Evolutionary conservation across 1,140 invertebrate genomes (phyloP).

Genomic region (Drosophila lacertosa): DNA sequence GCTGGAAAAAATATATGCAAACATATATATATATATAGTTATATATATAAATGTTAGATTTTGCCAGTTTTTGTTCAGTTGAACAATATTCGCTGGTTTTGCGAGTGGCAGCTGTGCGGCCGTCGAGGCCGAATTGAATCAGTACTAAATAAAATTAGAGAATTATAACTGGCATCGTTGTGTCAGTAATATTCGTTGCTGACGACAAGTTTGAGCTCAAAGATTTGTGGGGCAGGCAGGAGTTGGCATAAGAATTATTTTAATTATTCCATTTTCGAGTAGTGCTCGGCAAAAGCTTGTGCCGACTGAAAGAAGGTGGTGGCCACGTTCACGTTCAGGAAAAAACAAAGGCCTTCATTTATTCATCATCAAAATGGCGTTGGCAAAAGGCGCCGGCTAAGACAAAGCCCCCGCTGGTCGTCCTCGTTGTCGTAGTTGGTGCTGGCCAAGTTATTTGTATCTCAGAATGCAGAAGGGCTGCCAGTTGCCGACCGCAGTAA

Average conservation of each 20-base stretch:
- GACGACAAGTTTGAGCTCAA: constrained; percentile 30
- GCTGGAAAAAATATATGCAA: no score
- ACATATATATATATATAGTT: no score
- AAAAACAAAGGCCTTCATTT: constrained; percentile 75
- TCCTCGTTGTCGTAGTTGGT: background rate
- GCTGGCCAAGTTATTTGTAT: constrained; percentile 48
- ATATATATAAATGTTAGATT: constrained; percentile 43
- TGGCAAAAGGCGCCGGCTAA: constrained; percentile 46
- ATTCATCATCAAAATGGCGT: constrained; percentile 78
- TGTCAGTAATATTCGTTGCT: constrained; percentile 15
- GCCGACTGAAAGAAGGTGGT: constrained; percentile 72
- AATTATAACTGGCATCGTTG: constrained; percentile 34
- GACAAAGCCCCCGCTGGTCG: constrained; percentile 62
- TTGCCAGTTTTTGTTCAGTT: constrained; percentile 34
- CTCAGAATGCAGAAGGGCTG: constrained; percentile 34
- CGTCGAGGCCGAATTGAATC: constrained; percentile 8
- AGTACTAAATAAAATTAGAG: constrained; percentile 65
- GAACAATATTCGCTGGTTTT: constrained; percentile 17
- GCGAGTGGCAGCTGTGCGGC: constrained; percentile 9
- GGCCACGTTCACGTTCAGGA: constrained; percentile 26
- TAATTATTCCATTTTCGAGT: constrained; percentile 64
- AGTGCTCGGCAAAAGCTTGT: constrained; percentile 17
- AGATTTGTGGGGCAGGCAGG: constrained; percentile 27
- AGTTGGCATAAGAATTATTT: constrained; percentile 15
- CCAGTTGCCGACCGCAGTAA: constrained; percentile 33